A percentile compares a stretch with the other conserved stretches of the same genome.
phyloP scores from a whole-genome alignment of 2,888 invertebrate species.

The Pseudococcus jackbeardsleyi region DNA sequence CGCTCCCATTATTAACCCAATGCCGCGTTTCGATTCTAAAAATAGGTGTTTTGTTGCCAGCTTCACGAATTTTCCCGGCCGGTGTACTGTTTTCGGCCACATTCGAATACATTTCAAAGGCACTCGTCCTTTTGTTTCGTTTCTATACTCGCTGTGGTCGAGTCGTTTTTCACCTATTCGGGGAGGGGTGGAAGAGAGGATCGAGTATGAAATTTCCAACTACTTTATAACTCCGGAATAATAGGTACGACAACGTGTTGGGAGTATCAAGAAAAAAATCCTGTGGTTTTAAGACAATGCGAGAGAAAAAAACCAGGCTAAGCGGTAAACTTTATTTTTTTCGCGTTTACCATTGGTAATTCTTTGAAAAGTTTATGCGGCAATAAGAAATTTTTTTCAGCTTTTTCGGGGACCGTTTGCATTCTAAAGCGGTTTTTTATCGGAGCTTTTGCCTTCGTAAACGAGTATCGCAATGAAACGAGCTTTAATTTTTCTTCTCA shows the following conservation, averaged over 20 bases:
- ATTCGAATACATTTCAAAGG: not conserved
- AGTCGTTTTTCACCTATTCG: not conserved
- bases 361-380: not conserved
- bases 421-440: slow-evolving; percentile 16
- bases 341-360: slow-evolving; percentile 10
- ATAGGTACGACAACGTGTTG: not conserved
- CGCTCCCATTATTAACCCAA: slow-evolving; percentile 41
- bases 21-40: slow-evolving; percentile 54
- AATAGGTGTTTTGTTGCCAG: slow-evolving; percentile 52
- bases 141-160: too few relatives aligned
- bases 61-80: slow-evolving; percentile 48
- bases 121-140: not conserved
- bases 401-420: slow-evolving; percentile 1
- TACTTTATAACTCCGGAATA: not conserved
- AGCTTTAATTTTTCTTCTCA: not conserved
- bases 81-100: not conserved
- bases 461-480: not conserved
- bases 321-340: slow-evolving; percentile 12
- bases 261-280: not conserved
- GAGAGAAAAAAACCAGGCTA: not conserved
- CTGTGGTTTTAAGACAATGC: not conserved
- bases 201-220: not conserved
- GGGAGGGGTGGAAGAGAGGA: not conserved
- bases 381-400: slow-evolving; percentile 3
- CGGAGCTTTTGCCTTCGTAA: not conserved